Base-by-base conservation (phyloP, 2,797 vertebrate genomes). In the Sebastolobus altivelis region DNA sequence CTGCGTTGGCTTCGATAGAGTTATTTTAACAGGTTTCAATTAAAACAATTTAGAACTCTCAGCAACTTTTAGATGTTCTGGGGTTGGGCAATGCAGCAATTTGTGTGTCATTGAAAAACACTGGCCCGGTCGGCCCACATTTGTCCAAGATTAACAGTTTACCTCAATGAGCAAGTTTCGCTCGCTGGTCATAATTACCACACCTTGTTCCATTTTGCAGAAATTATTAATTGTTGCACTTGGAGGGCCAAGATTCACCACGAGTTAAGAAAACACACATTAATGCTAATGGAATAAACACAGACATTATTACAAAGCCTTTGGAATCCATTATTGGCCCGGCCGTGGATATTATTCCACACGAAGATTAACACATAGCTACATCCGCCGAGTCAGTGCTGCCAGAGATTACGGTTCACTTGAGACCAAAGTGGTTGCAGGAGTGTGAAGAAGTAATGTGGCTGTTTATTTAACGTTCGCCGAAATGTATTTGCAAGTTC, bases 401-500 rank as follows among this genome's bases (percentile, higher is more conserved):
- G 87, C 79, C 77, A 71, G 69, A 89, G 80, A 89, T 92, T 89
- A 89, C 58, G 85, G 87, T 91, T 90, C 87, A 88, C 87, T 88
- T 85, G 83, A 89, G 85, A 92, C 87, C 84, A 89, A 92, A 88
- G 89, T 88, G 86, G 83, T 90, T 90, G 87, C 86, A 90, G 76
- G 80, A 93, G 92, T 93, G 92, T 87, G 90, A 93, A 92, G 86
- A 87, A 81, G 86, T 90, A 90, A 93, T 93, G 80, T 72, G 58
- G 43, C 79, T 92, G 90, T 94, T 93, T 93, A 84, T 92, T 92
- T 92, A 89, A 93, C 77, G 29, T 90, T 81, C 61, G 80, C 81
- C 82, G 80, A 91, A 90, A 93, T 90, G 81, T 77, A 86, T 93
- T 93, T 89, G 87, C 89, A 84, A 79, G 75, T 90, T 90, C 75